Conservation (phyloP, 2,797 vertebrate species). For the Syndactyla subalaris region DNA sequence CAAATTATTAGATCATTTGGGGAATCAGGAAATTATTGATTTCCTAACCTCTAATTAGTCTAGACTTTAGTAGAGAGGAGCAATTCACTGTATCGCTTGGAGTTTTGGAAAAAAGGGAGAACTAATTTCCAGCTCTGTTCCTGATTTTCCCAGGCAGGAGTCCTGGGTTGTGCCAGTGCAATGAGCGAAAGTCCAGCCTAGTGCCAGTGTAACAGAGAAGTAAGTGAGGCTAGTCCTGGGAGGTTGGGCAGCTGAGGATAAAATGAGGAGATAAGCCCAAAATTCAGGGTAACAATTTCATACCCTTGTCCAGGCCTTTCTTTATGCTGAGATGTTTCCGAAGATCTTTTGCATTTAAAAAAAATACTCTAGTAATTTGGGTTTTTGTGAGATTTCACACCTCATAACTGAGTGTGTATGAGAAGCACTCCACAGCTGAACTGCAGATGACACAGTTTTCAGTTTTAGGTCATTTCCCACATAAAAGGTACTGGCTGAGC, state of each 20-base stretch:
- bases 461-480: slow-evolving; percentile 69
- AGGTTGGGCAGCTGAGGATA: not conserved
- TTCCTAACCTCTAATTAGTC: not conserved
- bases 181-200: not conserved
- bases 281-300: not conserved
- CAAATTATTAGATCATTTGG: not conserved
- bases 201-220: accelerated
- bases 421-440: not conserved
- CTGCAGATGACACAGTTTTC: slow-evolving; percentile 8
- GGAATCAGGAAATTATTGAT: not conserved
- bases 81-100: not conserved
- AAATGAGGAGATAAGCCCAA: not conserved
- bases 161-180: not conserved
- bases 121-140: not conserved
- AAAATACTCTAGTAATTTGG: not conserved
- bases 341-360: not conserved
- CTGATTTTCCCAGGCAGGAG: not conserved
- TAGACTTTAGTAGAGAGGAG: not conserved
- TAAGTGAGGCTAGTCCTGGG: not conserved
- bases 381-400: slow-evolving; percentile 37
- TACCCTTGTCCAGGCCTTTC: not conserved
- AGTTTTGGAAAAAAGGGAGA: not conserved
- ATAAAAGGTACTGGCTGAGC: slow-evolving; percentile 48
- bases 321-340: not conserved
- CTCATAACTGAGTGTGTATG: not conserved